These are phyloP conservation scores for Ptychoptera contaminata DNA, from an alignment of 2,888 invertebrate species.

Conservation along the genomic window DNA sequence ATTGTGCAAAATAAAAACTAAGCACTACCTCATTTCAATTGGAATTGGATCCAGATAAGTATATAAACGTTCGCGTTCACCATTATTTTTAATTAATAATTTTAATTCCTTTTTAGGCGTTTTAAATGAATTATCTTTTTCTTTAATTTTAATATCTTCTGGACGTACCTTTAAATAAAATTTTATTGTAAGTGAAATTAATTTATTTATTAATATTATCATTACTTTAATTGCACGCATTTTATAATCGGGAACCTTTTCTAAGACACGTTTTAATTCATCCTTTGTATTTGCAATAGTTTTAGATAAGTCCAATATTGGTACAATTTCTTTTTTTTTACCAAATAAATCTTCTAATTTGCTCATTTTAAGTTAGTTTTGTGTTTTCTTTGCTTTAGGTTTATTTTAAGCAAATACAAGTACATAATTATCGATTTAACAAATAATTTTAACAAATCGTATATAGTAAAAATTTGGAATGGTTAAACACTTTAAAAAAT, in stretches of 20 bases:
- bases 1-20: too few relatives aligned
- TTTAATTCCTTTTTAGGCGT: slow-evolving; percentile 56
- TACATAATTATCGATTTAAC: too few relatives aligned
- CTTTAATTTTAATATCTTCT: slow-evolving; percentile 63
- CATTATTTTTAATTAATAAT: slow-evolving; percentile 25
- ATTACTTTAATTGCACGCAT: slow-evolving; percentile 66
- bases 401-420: too few relatives aligned
- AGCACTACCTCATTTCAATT: slow-evolving; percentile 53
- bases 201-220: not conserved
- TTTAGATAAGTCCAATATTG: slow-evolving; percentile 72
- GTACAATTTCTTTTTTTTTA: slow-evolving; percentile 72
- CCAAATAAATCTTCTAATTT: slow-evolving; percentile 69
- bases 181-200: not conserved
- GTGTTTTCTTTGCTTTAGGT: too few relatives aligned
- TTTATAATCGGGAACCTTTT: slow-evolving; percentile 81
- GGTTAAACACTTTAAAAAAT: too few relatives aligned
- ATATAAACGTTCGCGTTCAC: slow-evolving; percentile 24
- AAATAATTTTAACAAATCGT: too few relatives aligned
- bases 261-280: slow-evolving; percentile 66
- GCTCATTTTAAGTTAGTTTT: slow-evolving; percentile 26
- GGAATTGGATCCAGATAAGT: slow-evolving; percentile 61
- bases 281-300: slow-evolving; percentile 61
- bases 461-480: too few relatives aligned
- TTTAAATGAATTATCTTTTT: slow-evolving; percentile 58
- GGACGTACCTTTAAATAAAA: slow-evolving; percentile 40